phyloP scores from a whole-genome alignment of 2,113 vertebrate genomes.

The Hemichromis elongatus region DNA sequence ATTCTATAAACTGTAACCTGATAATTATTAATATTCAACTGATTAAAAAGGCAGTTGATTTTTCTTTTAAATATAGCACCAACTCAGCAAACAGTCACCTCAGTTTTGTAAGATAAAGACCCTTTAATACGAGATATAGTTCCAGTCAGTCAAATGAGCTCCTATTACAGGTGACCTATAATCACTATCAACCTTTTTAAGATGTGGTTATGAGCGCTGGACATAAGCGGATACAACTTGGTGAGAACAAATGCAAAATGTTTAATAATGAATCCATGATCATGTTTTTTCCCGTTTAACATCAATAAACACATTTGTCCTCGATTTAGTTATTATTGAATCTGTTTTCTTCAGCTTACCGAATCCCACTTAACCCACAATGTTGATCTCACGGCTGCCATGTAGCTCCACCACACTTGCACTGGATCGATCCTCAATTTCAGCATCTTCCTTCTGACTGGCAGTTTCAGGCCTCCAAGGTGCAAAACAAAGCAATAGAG shows the following conservation, averaged over 20 bases:
- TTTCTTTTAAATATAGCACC: neutral
- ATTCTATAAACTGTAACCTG: neutral
- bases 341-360: neutral
- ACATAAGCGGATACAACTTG: neutral
- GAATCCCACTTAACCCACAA: neutral
- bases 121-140: neutral
- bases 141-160: neutral
- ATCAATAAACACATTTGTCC: neutral
- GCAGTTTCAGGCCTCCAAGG: neutral
- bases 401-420: neutral
- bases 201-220: neutral
- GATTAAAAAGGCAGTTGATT: neutral
- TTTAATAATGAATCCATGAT: neutral
- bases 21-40: neutral
- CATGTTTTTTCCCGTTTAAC: neutral
- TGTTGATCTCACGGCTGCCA: neutral
- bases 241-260: neutral
- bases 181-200: neutral
- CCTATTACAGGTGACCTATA: neutral
- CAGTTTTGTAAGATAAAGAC: neutral
- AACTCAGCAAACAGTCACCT: neutral
- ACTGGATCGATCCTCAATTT: neutral
- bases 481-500: neutral
- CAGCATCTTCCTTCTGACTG: neutral
- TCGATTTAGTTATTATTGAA: neutral